phyloP scores from a whole-genome alignment of 1,140 invertebrate genomes.

The Diabrotica undecimpunctata region DNA sequence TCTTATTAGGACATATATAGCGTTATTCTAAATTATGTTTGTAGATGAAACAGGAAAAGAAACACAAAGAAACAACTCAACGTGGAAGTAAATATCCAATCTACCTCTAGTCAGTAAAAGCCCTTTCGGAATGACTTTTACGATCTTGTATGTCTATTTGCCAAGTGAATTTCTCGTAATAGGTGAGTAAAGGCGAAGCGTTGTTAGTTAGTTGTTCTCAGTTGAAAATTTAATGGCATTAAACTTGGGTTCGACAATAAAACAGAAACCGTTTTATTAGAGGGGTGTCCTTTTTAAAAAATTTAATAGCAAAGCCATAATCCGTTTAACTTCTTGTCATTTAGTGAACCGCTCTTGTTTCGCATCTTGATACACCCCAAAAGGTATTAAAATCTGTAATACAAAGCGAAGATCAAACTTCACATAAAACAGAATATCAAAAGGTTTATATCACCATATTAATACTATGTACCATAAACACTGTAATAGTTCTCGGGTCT shows the following conservation, averaged over 20 bases:
- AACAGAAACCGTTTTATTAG: constrained; percentile 11
- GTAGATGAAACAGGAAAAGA: too few species aligned
- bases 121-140: not conserved
- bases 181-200: not conserved
- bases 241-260: constrained; percentile 5
- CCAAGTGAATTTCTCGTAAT: constrained; percentile 2
- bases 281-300: constrained; percentile 13
- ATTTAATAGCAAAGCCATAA: constrained; percentile 10
- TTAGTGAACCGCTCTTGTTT: constrained; percentile 8
- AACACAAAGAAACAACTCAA: too few species aligned
- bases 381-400: constrained; percentile 16
- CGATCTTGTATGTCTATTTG: constrained; percentile 2
- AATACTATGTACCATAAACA: constrained; percentile 9
- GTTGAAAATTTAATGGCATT: not conserved
- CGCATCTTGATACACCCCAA: constrained; percentile 4
- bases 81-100: not conserved
- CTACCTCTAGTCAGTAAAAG: not conserved
- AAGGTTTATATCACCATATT: constrained; percentile 5
- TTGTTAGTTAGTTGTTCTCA: constrained; percentile 2
- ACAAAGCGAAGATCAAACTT: constrained; percentile 13
- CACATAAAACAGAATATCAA: constrained; percentile 11
- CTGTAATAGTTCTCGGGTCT: constrained; percentile 6
- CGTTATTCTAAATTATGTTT: too few species aligned
- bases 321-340: constrained; percentile 14
- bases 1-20: too few species aligned